Base-by-base conservation (phyloP, 2,888 invertebrate species). In the Nebria salina region DNA sequence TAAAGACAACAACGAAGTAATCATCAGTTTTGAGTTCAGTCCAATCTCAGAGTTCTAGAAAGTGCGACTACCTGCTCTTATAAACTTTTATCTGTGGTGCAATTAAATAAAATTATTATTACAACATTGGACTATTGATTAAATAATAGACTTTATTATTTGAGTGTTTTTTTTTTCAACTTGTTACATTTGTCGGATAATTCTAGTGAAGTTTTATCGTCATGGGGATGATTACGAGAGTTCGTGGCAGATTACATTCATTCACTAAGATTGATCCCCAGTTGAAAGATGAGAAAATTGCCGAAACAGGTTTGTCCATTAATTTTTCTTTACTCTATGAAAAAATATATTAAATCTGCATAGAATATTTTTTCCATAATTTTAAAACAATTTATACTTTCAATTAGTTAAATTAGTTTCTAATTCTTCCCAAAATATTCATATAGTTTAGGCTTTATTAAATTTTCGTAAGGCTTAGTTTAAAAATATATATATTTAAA, bases 221-320 rank as follows among this genome's bases (percentile, higher is more conserved):
- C 84, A 94, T 94, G 94, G 94, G 93, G 77, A 93, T 94, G 93
- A 93, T 94, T 86, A 93, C 93, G 54, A 90, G 93, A 86, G 93
- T 94, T 85, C 90, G 94, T 73, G 92, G 93, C n/a, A 90, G 94
- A 82, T 90, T 93, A 74, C 91, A 93, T 85, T 92, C 92, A 65
- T 90, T 93, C 87, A 91, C 92, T 86, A 93, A 93, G 87, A 88
- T 92, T 86, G 92, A 92, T 84, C 90, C 91, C 20, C 90, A 92
- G 82, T 90, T 92, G 84, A 91, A 93, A 54, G 92, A 93, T 84
- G 93, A 94, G 85, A 93, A 92, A 89, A 93, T 93, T 81, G 93
- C 93, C 6, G 93, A 94, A 87, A 93, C 93, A 84, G 93, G 93
- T 93, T 87, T 86, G 90, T 81, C 4, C 7, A 54, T 54, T 54